Evolutionary conservation across 2,888 invertebrate genomes (phyloP).

Genomic region (Tachina fera): DNA sequence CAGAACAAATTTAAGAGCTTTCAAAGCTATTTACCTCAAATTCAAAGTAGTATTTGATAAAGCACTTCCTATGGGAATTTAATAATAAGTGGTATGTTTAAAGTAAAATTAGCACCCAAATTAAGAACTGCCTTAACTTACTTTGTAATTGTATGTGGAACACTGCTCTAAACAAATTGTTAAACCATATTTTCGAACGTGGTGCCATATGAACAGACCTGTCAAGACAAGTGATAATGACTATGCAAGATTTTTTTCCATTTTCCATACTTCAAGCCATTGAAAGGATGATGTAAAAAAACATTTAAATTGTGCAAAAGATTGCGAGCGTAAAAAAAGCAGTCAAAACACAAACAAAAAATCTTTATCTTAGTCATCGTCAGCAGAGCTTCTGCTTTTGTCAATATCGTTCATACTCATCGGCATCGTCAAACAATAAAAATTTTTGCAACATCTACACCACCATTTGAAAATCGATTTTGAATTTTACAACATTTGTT

Average conservation of each 20-base stretch:
- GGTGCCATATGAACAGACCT: background rate
- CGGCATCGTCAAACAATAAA: slow-evolving; percentile 57
- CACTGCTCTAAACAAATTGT: no score
- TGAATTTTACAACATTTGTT: slow-evolving; percentile 68
- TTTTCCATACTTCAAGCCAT: slow-evolving; percentile 33
- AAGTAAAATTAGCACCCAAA: no score
- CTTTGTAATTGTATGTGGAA: background rate
- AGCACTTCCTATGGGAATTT: no score
- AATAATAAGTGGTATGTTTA: no score
- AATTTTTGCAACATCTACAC: slow-evolving; percentile 64
- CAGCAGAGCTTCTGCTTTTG: background rate
- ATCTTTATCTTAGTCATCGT: slow-evolving; percentile 44
- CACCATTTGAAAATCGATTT: slow-evolving; percentile 70
- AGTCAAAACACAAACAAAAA: slow-evolving; percentile 3
- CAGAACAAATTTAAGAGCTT: no score
- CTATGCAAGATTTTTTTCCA: slow-evolving; percentile 42
- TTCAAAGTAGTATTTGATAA: no score
- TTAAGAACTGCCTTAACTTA: background rate
- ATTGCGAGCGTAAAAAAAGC: slow-evolving; percentile 4
- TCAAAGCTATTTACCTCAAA: no score
- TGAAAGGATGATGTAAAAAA: slow-evolving; percentile 35
- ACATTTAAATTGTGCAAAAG: slow-evolving; percentile 47
- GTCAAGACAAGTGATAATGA: slow-evolving; percentile 42
- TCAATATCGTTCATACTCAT: slow-evolving; percentile 32
- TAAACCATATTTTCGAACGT: no score